Percentiles rank a stretch among this genome's conserved stretches.
Conservation (phyloP, 2,797 vertebrate species). For the Artibeus lituratus region DNA sequence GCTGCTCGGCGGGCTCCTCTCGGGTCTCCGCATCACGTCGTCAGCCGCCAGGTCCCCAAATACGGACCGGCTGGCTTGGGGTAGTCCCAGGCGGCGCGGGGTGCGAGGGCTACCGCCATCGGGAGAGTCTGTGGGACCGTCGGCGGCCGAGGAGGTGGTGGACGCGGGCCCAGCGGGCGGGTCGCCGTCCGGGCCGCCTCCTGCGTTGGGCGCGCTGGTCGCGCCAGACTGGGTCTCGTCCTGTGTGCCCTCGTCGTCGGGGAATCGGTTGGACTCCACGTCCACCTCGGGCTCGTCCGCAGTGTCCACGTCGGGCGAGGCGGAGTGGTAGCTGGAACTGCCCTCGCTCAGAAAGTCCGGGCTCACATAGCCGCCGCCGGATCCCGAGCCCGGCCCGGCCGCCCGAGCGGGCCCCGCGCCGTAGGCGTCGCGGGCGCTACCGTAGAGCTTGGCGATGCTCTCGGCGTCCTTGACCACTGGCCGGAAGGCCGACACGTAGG, state of each 20-base stretch:
- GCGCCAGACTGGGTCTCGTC: slow-evolving; percentile 65
- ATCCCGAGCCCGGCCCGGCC: slow-evolving; percentile 57
- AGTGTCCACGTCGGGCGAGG: slow-evolving; percentile 93
- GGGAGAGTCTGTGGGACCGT: slow-evolving; percentile 60
- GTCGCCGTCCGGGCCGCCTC: slow-evolving; percentile 50
- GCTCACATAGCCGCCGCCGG: slow-evolving; percentile 87
- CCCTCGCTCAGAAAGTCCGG: slow-evolving; percentile 94
- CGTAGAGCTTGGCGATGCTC: slow-evolving; percentile 97
- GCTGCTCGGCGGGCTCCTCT: slow-evolving; percentile 71
- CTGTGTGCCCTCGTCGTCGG: slow-evolving; percentile 88
- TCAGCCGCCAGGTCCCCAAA: slow-evolving; percentile 67
- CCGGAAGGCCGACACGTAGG: slow-evolving; percentile 95
- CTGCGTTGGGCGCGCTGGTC: neutral
- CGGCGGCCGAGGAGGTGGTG: slow-evolving; percentile 37
- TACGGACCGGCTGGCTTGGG: neutral
- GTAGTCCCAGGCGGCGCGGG: slow-evolving; percentile 46
- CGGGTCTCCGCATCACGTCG: slow-evolving; percentile 68
- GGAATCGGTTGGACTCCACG: slow-evolving; percentile 92
- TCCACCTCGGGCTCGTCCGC: slow-evolving; percentile 95
- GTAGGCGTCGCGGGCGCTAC: slow-evolving; percentile 90
- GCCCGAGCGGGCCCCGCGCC: slow-evolving; percentile 77
- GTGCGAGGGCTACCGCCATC: slow-evolving; percentile 51
- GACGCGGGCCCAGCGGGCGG: slow-evolving; percentile 38
- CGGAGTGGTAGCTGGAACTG: slow-evolving; percentile 94
- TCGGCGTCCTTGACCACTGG: slow-evolving; percentile 95